A percentile compares a stretch with the other conserved stretches of the same genome.
Conservation (phyloP, 1,140 invertebrate genomes). For the Tribolium castaneum region DNA sequence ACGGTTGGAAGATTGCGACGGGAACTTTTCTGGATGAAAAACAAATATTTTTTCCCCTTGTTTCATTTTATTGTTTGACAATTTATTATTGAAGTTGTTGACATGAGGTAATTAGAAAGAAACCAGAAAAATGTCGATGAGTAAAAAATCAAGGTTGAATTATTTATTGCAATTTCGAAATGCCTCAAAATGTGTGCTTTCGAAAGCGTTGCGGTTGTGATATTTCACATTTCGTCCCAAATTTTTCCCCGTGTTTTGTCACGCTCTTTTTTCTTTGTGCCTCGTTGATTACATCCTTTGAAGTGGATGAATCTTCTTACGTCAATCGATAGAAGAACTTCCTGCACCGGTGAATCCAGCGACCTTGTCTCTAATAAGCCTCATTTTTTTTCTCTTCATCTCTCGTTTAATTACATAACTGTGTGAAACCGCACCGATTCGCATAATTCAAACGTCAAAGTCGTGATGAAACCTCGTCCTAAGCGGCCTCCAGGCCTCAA, state of each 20-base stretch:
- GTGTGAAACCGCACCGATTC: neutral
- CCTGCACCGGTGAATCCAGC: neutral
- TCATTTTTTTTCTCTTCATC: neutral
- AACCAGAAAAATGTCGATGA: too few species aligned
- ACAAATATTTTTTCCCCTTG: too few species aligned
- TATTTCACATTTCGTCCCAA: neutral
- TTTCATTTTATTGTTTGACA: too few species aligned
- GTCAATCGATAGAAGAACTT: neutral
- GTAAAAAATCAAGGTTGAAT: too few species aligned
- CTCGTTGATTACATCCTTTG: neutral
- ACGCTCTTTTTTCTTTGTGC: neutral
- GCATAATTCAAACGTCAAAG: neutral
- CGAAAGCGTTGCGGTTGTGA: too few species aligned
- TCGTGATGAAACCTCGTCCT: neutral
- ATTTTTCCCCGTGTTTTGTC: neutral
- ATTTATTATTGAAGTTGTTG: too few species aligned
- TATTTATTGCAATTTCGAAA: too few species aligned
- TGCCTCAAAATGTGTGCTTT: too few species aligned
- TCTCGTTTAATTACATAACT: neutral
- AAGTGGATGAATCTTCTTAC: neutral
- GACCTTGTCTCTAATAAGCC: neutral
- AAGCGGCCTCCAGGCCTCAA: neutral
- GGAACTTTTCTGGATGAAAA: neutral
- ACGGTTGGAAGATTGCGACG: neutral
- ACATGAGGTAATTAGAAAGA: too few species aligned